A percentile compares a stretch with the other conserved stretches of the same genome.
phyloP scores from a whole-genome alignment of 2,797 vertebrate genomes.

The Carapus acus region DNA sequence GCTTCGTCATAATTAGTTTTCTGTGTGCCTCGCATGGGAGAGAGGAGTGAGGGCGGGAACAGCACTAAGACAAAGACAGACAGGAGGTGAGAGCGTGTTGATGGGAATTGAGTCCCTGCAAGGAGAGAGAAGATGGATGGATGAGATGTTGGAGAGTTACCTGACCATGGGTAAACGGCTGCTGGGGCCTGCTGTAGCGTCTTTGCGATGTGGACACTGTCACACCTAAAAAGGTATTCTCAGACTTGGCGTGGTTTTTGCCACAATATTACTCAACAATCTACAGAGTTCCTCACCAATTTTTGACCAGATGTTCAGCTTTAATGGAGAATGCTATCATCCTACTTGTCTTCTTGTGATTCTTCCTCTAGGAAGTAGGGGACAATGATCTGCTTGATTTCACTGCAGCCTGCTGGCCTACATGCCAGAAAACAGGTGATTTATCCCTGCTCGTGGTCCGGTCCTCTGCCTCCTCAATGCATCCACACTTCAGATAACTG shows the following conservation, averaged over 20 bases:
- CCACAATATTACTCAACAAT: slow-evolving; percentile 15
- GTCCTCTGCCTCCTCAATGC: slow-evolving; percentile 16
- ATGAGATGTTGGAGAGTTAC: slow-evolving; percentile 32
- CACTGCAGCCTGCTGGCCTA: slow-evolving; percentile 26
- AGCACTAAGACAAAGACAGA: slow-evolving; percentile 30
- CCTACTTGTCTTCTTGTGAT: slow-evolving; percentile 5
- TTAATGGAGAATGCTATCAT: slow-evolving; percentile 10
- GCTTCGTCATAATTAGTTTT: slow-evolving; percentile 72
- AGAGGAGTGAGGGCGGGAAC: slow-evolving; percentile 45
- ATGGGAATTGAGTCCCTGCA: slow-evolving; percentile 38
- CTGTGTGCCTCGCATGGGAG: slow-evolving; percentile 48
- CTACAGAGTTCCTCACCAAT: slow-evolving; percentile 9
- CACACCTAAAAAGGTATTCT: slow-evolving; percentile 10
- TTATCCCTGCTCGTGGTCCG: slow-evolving; percentile 30
- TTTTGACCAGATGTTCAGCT: slow-evolving; percentile 9
- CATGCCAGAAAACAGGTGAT: slow-evolving; percentile 33
- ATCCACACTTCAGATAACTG: slow-evolving; percentile 26
- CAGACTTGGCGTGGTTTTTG: neutral
- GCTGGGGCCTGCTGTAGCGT: slow-evolving; percentile 8
- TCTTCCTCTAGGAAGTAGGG: neutral
- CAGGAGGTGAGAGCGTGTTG: slow-evolving; percentile 41
- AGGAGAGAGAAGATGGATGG: slow-evolving; percentile 39
- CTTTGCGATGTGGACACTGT: slow-evolving; percentile 35
- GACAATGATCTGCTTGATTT: slow-evolving; percentile 33
- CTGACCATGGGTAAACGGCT: slow-evolving; percentile 21